phyloP scores from a whole-genome alignment of 2,113 vertebrate species.

The Bostrychus sinensis region DNA sequence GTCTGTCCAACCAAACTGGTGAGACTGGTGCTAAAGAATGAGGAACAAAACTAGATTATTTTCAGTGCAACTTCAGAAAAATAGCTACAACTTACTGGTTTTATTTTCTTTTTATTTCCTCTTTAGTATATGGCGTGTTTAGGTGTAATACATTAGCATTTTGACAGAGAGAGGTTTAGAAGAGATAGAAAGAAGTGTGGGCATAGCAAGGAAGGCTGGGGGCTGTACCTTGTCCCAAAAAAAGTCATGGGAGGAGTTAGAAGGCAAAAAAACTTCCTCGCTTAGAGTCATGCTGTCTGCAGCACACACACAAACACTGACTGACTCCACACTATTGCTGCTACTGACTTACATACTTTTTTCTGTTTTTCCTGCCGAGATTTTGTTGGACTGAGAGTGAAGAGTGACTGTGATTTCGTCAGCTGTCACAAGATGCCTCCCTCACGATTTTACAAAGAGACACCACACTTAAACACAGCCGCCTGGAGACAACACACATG shows the following conservation, averaged over 20 bases:
- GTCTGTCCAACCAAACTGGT: slow-evolving; percentile 44
- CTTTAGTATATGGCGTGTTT: too few species aligned
- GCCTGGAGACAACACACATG: slow-evolving; percentile 31
- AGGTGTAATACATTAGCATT: too few species aligned
- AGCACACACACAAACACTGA: slow-evolving; percentile 19
- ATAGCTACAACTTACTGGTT: neutral
- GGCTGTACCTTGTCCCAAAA: slow-evolving; percentile 23
- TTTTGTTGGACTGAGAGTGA: slow-evolving; percentile 5
- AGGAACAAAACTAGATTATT: slow-evolving; percentile 30
- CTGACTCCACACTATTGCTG: slow-evolving; percentile 4
- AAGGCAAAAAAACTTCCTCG: slow-evolving; percentile 46
- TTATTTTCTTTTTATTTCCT: neutral
- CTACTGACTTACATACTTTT: slow-evolving; percentile 17
- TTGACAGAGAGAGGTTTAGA: slow-evolving; percentile 1
- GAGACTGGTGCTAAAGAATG: slow-evolving; percentile 56
- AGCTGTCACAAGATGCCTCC: slow-evolving; percentile 29
- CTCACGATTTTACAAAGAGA: slow-evolving; percentile 26
- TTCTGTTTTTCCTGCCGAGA: slow-evolving; percentile 14
- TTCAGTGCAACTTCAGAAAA: neutral
- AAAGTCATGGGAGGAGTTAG: slow-evolving; percentile 68
- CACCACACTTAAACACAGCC: neutral
- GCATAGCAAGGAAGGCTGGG: slow-evolving; percentile 9
- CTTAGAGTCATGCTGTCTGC: slow-evolving; percentile 54
- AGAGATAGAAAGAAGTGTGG: neutral
- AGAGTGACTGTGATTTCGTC: slow-evolving; percentile 34